Evolutionary conservation across 2,113 vertebrate genomes (phyloP), one percentile per base, ranked within the genome.

Genomic region (Emydura subglobosa): DNA sequence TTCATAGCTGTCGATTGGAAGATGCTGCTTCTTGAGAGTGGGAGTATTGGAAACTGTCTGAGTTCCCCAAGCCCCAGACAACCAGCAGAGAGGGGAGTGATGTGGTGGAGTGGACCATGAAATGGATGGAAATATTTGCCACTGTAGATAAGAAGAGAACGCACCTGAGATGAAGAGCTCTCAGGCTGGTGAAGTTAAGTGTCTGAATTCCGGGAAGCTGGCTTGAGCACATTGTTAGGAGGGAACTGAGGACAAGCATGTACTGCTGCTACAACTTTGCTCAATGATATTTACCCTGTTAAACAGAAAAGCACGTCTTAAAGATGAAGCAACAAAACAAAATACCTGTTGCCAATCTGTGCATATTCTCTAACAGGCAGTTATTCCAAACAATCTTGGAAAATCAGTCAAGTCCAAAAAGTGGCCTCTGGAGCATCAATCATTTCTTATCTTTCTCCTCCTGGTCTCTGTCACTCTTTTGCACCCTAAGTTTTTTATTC

Each of bases 231-330:
- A 13, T 42, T 72, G 86, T 93, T 95, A 79, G 92, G 76, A 86
- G 84, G 87, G 90, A 91, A 83, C 87, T 92, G 90, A 94, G 92
- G 89, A 76, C 84, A 95, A 83, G 86, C 0, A 0, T 90, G 91
- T 79, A 82, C 54, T 42, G 59, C 88, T 84, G 79, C 59, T 44
- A 85, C 3, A 42, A 29, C 65, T 81, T 91, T 79, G 54, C 84
- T 92, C 92, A 61, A 74, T 31, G 72, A 93, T 96, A 85, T 92
- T 96, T 96, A 94, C 49, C 91, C 82, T 94, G 89, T 95, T 29
- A 49, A 94, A 84, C 68, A 82, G 54, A 87, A 55, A 74, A 92
- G 53, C 83, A 68, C 25, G 55, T 79, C 79, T 83, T 14, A 88
- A 91, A 87, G 92, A 85, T 80, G 54, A 91, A 83, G 65, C 85